Evolutionary conservation across 2,888 invertebrate genomes (phyloP), one percentile per base, ranked within the genome.

Genomic region (Galeruca laticollis): DNA sequence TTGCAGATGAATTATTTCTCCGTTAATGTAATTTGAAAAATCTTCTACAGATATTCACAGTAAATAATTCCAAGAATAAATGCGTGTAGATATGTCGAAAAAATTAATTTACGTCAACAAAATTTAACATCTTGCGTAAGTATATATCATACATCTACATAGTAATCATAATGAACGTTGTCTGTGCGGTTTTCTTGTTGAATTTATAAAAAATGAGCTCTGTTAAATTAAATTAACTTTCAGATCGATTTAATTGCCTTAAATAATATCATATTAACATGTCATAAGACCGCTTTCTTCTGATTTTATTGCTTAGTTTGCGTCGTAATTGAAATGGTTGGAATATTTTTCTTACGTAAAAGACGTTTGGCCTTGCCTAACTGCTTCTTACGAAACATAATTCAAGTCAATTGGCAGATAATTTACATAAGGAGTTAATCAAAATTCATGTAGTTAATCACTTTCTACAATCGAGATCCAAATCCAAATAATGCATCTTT

Each of bases 321-420:
- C 51, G 15, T 40, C 37, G 52, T 54, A 60, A 64, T 67, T 64
- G 63, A 63, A 37, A 69, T 69, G 43, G 56, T 37, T 56, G 60
- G 43, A 64, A 66, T 61, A 65, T 60, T 54, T 60, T 37, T 65
- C 65, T 65, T 65, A 68, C 68, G 68, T 66, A 68, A 71, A 71
- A 68, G 51, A 61, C 49, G 65, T 63, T 68, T 60, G 68, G 71
- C 71, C 71, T 71, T 71, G 71, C 68, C 71, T 67, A 52, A 56
- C 59, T 56, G 43, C 35, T 31, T 35, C 37, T 71, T 68, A 59
- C 65, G 20, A 52, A 64, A 71, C 31, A 49, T 1, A 47, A n/a
- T 37, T 60, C 59, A 60, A 66, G 35, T 59, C 59, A 49, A 66
- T 59, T 66, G 66, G 59, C 59, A 60, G 66, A 33, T 66, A 40